Base-by-base conservation (phyloP, 2,113 vertebrate species). In the Anolis carolinensis region DNA sequence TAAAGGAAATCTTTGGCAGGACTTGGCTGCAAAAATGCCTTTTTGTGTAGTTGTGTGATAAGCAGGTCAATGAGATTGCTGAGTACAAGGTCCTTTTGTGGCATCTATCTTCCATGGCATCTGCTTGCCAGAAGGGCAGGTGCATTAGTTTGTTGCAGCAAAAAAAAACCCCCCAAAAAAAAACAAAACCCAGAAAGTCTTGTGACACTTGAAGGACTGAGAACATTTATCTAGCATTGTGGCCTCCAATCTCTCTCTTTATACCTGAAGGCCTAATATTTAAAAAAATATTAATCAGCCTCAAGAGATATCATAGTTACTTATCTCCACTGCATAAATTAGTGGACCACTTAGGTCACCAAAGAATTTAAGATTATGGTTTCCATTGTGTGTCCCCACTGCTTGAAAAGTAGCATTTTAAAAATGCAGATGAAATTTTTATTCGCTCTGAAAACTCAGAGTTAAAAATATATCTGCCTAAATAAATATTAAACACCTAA, bases 391-490 rank as follows among this genome's bases (percentile, higher is more conserved):
- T 8, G 3, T 34, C 52, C 36, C 14, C 21, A 50, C 44, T 14
- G 18, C 48, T 75, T 85, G n/a, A 74, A 81, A 21, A 16, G 55
- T 14, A 55, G 44, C 44, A 32, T 79, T 73, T 48, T 59, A 30
- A 48, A 86, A 62, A 62, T 34, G 30, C 21, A 84, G 67, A 39
- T 30, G 44, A 59, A 30, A 30, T 71, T 2, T 78, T 44, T 79
- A 21, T 70, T 70, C 71, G 23, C 55, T 75, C 21, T 71, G 71
- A 50, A 86, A 50, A 2, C 70, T 59, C 21, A 18, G 68, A 74
- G 52, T 63, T 86, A 86, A 81, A 86, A 86, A 67, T 32, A 63
- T 11, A 21, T 73, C 70, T 50, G 20, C 85, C 59, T 74, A 81
- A 80, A 52, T 52, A 30, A n/a, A 81, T 81, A 48, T 65, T 74